Conservation (phyloP, 2,888 invertebrate species). For the Linyphia triangularis region DNA sequence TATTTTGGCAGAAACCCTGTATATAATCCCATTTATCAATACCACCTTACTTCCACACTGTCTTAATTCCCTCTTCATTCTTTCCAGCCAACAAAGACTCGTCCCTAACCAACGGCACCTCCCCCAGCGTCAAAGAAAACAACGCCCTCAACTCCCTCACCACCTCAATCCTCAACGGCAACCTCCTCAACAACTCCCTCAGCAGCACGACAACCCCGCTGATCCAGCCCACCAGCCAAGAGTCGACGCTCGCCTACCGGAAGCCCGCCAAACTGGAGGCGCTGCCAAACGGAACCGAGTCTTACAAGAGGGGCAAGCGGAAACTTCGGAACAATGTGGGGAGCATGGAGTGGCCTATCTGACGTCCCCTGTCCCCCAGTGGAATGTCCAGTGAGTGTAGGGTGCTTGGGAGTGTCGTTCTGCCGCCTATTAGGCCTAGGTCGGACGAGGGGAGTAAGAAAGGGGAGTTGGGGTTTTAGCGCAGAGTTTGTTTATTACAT, state of each 20-base stretch:
- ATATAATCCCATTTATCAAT: no score
- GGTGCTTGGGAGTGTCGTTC: slow-evolving; percentile 46
- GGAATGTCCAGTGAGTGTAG: slow-evolving; percentile 50
- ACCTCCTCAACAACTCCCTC: neutral
- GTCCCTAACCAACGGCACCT: slow-evolving; percentile 27
- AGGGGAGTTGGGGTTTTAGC: no score
- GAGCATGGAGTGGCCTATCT: slow-evolving; percentile 73
- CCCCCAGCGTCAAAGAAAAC: slow-evolving; percentile 55
- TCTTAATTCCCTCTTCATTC: no score
- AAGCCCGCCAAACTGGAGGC: slow-evolving; percentile 81
- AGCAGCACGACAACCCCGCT: slow-evolving; percentile 56
- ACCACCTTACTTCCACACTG: neutral
- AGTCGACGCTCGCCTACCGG: slow-evolving; percentile 77
- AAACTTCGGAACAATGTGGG: slow-evolving; percentile 65
- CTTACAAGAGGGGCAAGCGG: slow-evolving; percentile 71
- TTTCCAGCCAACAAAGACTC: slow-evolving; percentile 66
- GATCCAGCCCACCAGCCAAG: slow-evolving; percentile 76
- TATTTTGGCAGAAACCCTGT: no score
- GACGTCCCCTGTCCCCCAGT: slow-evolving; percentile 72
- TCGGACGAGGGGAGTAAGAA: slow-evolving; percentile 70
- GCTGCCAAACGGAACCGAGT: slow-evolving; percentile 78
- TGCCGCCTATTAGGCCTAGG: slow-evolving; percentile 72
- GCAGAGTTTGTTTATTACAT: no score
- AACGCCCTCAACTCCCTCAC: slow-evolving; percentile 57
- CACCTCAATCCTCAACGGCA: slow-evolving; percentile 33